Conservation (phyloP, 2,797 vertebrate genomes). For the Macropodus opercularis region DNA sequence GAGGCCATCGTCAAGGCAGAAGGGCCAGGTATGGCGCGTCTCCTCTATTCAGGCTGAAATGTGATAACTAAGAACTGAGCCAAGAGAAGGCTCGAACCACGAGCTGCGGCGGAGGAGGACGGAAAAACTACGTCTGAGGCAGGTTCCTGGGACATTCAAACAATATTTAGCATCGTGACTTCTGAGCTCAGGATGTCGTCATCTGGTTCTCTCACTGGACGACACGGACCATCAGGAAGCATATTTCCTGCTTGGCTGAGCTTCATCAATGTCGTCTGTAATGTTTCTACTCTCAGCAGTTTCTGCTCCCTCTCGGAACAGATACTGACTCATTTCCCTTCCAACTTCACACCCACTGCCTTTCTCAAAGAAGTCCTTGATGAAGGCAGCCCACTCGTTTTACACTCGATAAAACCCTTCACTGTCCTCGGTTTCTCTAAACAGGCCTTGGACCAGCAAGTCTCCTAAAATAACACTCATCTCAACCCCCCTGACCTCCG, state of each 20-base stretch:
- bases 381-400: constrained; percentile 53
- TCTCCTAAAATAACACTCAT: constrained; percentile 19
- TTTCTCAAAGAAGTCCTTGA: constrained; percentile 68
- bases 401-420: constrained; percentile 55
- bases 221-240: constrained; percentile 13
- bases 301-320: constrained; percentile 37
- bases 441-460: constrained; percentile 25
- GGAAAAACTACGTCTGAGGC: too few species aligned
- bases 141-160: too few species aligned
- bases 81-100: too few species aligned
- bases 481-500: constrained; percentile 44
- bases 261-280: constrained; percentile 29
- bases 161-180: too few species aligned
- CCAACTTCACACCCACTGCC: constrained; percentile 53
- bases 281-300: constrained; percentile 40
- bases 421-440: constrained; percentile 53
- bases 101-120: too few species aligned
- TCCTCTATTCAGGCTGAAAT: neutral
- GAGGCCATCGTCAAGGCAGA: constrained; percentile 96
- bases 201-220: neutral
- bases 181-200: too few species aligned
- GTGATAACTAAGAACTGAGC: too few species aligned
- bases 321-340: constrained; percentile 63
- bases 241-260: constrained; percentile 15
- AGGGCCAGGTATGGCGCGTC: constrained; percentile 82